Base-by-base conservation (phyloP, 1,140 invertebrate species). In the Drosophila melanica region DNA sequence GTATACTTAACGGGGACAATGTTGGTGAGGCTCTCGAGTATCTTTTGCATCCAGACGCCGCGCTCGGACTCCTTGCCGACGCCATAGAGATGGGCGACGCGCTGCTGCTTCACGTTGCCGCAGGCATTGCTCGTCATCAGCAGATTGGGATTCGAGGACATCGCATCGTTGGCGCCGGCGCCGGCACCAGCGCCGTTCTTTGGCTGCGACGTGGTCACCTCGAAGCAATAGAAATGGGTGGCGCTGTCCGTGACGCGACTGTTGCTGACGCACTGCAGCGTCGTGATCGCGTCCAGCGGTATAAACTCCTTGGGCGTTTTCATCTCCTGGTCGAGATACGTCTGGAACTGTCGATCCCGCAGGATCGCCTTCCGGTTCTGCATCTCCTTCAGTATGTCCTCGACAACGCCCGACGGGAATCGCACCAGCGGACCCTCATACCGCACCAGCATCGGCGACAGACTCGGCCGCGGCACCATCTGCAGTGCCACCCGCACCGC, bases 31-130 rank as follows among this genome's bases (percentile, higher is more conserved):
- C 93, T 93, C 89, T 95, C 95, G 10, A 95, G 91, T 33, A 95
- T 91, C 82, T 94, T 95, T 82, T 95, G 95, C 92, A 95, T 95
- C 95, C 95, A 96, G 35, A 94, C 90, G 58, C 94, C 92, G 9
- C 91, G 74, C 47, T 92, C 90, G 1, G 90, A 92, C 47, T 92
- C 91, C 47, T 91, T 92, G 58, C 75, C 75, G 0, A 92, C 90
- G 11, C 91, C 91, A 30, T 92, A 92, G 16, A 92, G 74, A 73
- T 92, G 90, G 7, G 80, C 73, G 11, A 89, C 63, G 3, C 91
- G 68, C 42, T 77, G 77, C 14, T 82, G 78, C 57, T 92, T 92
- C 0, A 77, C 66, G 53, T 92, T 92, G 6, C 90, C 91, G 23
- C 81, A 79, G 1, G 80, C 70, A 35, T 58, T 76, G 58, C 72